A percentile compares a stretch with the other conserved stretches of the same genome.
phyloP scores from a whole-genome alignment of 2,888 invertebrate genomes.

The Lasioglossum vierecki region DNA sequence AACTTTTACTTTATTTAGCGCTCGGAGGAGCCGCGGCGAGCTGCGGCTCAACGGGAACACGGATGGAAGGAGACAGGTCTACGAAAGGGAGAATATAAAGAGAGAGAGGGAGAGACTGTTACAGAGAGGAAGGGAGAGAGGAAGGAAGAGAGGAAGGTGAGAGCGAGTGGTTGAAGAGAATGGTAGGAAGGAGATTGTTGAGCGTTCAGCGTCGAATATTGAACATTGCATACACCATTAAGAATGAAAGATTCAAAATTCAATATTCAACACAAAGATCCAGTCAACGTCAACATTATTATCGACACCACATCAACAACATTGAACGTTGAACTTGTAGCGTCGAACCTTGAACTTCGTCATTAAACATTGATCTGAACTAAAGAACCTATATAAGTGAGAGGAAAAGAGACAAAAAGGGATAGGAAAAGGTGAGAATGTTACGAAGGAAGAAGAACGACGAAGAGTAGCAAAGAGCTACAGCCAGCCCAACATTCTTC shows the following conservation, averaged over 20 bases:
- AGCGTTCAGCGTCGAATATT: no score
- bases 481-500: constrained; percentile 27
- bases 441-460: not conserved
- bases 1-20: constrained; percentile 83
- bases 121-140: not conserved
- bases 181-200: not conserved
- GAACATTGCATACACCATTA: no score
- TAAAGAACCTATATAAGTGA: no score
- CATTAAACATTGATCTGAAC: no score
- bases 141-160: not conserved
- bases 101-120: not conserved
- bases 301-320: no score
- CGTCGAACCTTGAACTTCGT: no score
- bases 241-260: no score
- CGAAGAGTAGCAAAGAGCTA: constrained; percentile 6
- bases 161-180: not conserved
- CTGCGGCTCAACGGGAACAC: constrained; percentile 43
- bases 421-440: no score
- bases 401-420: no score
- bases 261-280: no score
- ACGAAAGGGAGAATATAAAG: not conserved
- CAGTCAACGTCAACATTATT: no score
- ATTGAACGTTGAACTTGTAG: no score
- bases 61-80: constrained; percentile 39
- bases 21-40: constrained; percentile 64